Conservation (phyloP, 2,888 invertebrate genomes). For the Carpatolechia fugitivella region DNA sequence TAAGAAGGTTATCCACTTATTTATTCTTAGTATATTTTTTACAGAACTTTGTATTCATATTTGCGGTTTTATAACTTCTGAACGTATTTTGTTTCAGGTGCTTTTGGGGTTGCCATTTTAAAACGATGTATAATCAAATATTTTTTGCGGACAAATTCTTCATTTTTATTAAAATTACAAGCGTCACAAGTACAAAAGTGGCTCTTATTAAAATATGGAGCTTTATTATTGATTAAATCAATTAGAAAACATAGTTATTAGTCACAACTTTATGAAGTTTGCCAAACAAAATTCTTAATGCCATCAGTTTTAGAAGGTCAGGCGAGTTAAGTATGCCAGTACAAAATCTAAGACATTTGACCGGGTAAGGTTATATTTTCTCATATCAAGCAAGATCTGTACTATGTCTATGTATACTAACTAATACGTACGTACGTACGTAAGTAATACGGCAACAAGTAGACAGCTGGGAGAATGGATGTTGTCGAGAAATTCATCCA, state of each 20-base stretch:
- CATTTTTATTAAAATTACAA: too few species aligned
- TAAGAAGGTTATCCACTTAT: too few species aligned
- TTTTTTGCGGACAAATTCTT: background rate
- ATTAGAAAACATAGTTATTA: too few species aligned
- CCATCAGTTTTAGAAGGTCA: slow-evolving; percentile 26
- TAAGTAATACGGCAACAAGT: slow-evolving; percentile 69
- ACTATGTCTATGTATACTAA: slow-evolving; percentile 29
- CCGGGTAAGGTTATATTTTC: slow-evolving; percentile 43
- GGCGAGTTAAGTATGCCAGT: slow-evolving; percentile 15
- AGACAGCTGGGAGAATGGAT: slow-evolving; percentile 75
- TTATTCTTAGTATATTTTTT: background rate
- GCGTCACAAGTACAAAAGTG: too few species aligned
- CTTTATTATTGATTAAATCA: too few species aligned
- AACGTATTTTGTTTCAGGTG: background rate
- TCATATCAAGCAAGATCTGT: slow-evolving; percentile 40
- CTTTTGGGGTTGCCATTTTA: background rate
- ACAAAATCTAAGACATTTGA: slow-evolving; percentile 27
- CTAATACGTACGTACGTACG: slow-evolving; percentile 30
- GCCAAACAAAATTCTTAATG: background rate
- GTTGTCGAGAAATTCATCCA: slow-evolving; percentile 53
- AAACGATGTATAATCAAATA: background rate
- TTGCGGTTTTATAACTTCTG: too few species aligned
- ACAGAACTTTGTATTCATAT: background rate
- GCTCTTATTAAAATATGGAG: too few species aligned
- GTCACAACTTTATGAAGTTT: too few species aligned